Evolutionary conservation across 2,113 vertebrate species (phyloP), one percentile per base, ranked within the genome.

Genomic region (Elachura formosa): DNA sequence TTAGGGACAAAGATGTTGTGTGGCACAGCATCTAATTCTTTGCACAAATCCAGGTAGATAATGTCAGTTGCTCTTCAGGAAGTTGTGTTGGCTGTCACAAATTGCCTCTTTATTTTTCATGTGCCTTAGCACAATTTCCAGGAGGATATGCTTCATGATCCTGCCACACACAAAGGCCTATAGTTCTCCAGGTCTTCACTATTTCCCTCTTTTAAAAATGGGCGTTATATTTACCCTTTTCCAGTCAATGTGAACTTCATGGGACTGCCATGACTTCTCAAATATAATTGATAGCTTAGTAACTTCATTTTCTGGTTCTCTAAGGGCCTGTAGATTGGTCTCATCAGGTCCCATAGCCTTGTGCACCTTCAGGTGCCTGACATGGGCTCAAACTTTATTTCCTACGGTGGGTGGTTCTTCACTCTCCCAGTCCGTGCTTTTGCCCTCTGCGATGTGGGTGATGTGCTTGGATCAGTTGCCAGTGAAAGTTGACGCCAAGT

Each of bases 401-500:
- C n/a, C 64, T 58, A 3, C 28, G 43, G 43, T 22, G 25, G 4
- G 33, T 41, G 6, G 2, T 26, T 58, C 61, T 66, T 62, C 34
- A 17, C 38, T 63, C 34, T 87, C 34, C 40, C n/a, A 62, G 24
- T n/a, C n/a, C n/a, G 48, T 71, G 7, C 16, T 48, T 55, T 34
- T 78, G 29, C 16, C 40, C 24, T 40, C 34, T 55, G 40, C 0
- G 0, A 18, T 5, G 12, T 40, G 40, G 24, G 15, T 14, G 14
- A 33, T 64, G 34, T 10, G 23, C 10, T 28, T 48, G n/a, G 20
- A 54, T n/a, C 74, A 78, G 12, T 6, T 46, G 15, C 23, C 25
- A 16, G 5, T 29, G 29, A 62, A 54, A 13, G 22, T 0, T 29
- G 40, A 63, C 12, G 18, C 13, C 54, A 63, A 55, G 64, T 1